These are phyloP conservation scores for Lycodopsis pacificus DNA, from an alignment of 2,797 vertebrate species.

Conservation along the genomic window DNA sequence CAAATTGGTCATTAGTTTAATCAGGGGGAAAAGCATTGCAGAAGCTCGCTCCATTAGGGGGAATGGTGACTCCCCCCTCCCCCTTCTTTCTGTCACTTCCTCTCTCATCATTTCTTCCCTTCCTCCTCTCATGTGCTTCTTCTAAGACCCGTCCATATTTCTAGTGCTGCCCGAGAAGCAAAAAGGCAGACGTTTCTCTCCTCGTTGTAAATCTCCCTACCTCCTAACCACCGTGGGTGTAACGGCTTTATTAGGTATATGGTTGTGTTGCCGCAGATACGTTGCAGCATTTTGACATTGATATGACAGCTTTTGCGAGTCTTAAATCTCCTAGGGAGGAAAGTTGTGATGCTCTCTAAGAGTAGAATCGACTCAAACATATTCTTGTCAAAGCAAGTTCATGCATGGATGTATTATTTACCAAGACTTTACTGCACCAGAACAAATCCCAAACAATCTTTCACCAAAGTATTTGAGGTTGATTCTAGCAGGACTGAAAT, in stretches of 20 bases:
- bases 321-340: background rate
- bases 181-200: background rate
- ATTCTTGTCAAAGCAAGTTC: conserved; percentile 10
- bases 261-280: conserved; percentile 4
- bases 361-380: background rate
- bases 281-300: conserved; percentile 9
- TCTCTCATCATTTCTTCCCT: conserved; percentile 50
- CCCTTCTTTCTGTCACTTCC: conserved; percentile 45
- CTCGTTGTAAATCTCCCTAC: background rate
- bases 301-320: conserved; percentile 4
- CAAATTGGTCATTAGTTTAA: conserved; percentile 75
- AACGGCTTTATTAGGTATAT: conserved; percentile 9
- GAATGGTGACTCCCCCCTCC: conserved; percentile 32
- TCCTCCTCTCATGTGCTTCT: conserved; percentile 34
- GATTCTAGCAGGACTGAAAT: background rate
- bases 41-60: conserved; percentile 53
- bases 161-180: background rate
- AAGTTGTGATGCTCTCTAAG: background rate
- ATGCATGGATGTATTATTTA: conserved; percentile 7
- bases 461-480: background rate
- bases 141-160: conserved; percentile 38
- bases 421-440: background rate
- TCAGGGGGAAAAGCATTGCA: conserved; percentile 64
- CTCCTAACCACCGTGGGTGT: background rate
- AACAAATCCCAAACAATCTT: conserved; percentile 1